A percentile compares a stretch with the other conserved stretches of the same genome.
phyloP scores from a whole-genome alignment of 2,888 invertebrate genomes.

The Baronia brevicornis region DNA sequence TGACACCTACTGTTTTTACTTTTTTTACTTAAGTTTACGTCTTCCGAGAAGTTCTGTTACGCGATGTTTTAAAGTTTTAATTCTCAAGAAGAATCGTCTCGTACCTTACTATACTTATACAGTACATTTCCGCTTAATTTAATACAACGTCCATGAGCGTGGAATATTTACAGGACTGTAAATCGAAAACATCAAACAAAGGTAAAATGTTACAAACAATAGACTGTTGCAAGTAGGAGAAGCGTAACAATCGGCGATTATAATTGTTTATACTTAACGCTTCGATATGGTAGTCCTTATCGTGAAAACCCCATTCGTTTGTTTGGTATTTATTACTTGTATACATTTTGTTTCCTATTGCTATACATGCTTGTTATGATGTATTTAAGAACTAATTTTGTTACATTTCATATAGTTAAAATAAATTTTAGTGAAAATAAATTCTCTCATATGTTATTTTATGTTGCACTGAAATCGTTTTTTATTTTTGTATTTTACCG shows the following conservation, averaged over 20 bases:
- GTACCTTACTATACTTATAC: conserved; percentile 4
- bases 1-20: conserved; percentile 57
- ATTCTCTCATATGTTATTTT: no score
- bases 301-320: conserved; percentile 24
- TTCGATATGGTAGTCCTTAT: conserved; percentile 48
- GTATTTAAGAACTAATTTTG: not conserved
- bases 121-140: conserved; percentile 6
- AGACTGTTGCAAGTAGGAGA: conserved; percentile 47
- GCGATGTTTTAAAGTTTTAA: conserved; percentile 18
- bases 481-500: no score
- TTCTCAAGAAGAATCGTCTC: no score
- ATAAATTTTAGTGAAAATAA: no score
- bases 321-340: conserved; percentile 23
- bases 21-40: conserved; percentile 53
- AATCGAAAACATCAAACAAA: conserved; percentile 10
- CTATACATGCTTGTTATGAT: not conserved
- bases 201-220: conserved; percentile 40
- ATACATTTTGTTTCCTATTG: conserved; percentile 5
- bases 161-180: conserved; percentile 9
- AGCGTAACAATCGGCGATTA: conserved; percentile 65
- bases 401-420: not conserved
- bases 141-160: conserved; percentile 2
- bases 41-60: conserved; percentile 57
- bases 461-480: no score
- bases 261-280: conserved; percentile 62